Conservation (phyloP, 2,797 vertebrate genomes). For the Bryconaethiops microstoma region DNA sequence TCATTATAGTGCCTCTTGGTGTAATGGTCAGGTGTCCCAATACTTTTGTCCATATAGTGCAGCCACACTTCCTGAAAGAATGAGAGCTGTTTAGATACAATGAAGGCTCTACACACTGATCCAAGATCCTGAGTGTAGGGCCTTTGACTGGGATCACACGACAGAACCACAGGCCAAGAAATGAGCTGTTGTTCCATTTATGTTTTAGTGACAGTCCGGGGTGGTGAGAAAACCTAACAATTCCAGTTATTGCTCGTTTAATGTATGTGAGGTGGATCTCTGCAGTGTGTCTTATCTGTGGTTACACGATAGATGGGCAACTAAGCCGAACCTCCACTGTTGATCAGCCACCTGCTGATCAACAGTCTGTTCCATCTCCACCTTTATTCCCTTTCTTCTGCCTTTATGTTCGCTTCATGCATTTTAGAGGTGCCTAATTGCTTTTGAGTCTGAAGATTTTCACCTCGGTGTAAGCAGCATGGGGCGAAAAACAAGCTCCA, state of each 20-base stretch:
- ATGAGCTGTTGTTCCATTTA: not conserved
- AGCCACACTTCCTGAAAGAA: too few species aligned
- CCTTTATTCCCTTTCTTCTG: conserved; percentile 33
- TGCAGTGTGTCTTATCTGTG: conserved; percentile 37
- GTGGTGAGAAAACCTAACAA: not conserved
- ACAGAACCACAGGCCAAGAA: not conserved
- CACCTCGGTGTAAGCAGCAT: conserved; percentile 32
- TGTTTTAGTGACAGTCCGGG: not conserved
- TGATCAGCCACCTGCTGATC: conserved; percentile 53
- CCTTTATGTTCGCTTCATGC: conserved; percentile 24
- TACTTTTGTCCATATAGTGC: too few species aligned
- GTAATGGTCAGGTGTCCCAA: too few species aligned
- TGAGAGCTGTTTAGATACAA: too few species aligned
- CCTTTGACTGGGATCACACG: not conserved
- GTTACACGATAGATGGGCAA: conserved; percentile 37
- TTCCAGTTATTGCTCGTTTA: conserved; percentile 12
- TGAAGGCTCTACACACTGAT: not conserved
- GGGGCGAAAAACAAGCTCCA: conserved; percentile 37
- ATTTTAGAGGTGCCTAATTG: conserved; percentile 33
- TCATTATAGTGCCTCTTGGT: too few species aligned
- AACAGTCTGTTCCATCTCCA: conserved; percentile 29
- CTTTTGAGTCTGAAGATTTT: conserved; percentile 30
- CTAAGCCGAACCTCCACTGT: conserved; percentile 38
- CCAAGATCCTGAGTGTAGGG: too few species aligned
- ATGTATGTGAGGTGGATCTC: conserved; percentile 37